Evolutionary conservation across 2,797 vertebrate species (phyloP), one percentile per base, ranked within the genome.

Genomic region (Coreius guichenoti): DNA sequence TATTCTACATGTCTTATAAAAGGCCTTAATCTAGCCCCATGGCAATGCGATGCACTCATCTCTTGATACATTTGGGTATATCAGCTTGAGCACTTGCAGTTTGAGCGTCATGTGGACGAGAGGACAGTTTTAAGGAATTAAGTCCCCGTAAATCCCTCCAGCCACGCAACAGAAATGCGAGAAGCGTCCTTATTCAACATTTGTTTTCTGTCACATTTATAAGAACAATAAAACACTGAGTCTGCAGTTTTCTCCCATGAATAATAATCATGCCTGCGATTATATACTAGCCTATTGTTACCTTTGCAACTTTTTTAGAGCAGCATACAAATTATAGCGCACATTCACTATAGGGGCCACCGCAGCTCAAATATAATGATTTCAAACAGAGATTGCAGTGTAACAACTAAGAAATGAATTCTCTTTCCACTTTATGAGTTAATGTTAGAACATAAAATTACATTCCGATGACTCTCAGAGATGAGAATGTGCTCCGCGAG

Each of bases 401-500:
- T 70, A 19, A 70, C n/a, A 73, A 61, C 12, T 70, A 45, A 45
- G 29, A 77, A 76, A 65, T 45, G 3, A 1, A n/a, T 26, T 61
- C 74, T 76, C 31, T 70, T 65, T 79, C 23, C 23, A 77, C 33
- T 82, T 63, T 29, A 33, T 31, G 33, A 76, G 67, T 81, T 88
- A 61, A 93, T 93, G 94, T 94, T 91, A 92, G 90, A 29, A 45
- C 74, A 63, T 69, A 86, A 84, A 84, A 63, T 90, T 26, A 83
- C 84, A 81, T 85, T 96, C 93, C 96, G 94, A 93, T 95, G 94
- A 93, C 94, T 94, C 93, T 95, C 87, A 86, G 91, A 91, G 91
- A 90, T 91, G 91, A 95, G 95, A 95, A 97, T 94, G 95, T 90
- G 97, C 97, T 97, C 96, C 96, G 96, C 96, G 95, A 95, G 93